Conservation (phyloP, 2,888 invertebrate genomes). For the Clistopyga incitator region DNA sequence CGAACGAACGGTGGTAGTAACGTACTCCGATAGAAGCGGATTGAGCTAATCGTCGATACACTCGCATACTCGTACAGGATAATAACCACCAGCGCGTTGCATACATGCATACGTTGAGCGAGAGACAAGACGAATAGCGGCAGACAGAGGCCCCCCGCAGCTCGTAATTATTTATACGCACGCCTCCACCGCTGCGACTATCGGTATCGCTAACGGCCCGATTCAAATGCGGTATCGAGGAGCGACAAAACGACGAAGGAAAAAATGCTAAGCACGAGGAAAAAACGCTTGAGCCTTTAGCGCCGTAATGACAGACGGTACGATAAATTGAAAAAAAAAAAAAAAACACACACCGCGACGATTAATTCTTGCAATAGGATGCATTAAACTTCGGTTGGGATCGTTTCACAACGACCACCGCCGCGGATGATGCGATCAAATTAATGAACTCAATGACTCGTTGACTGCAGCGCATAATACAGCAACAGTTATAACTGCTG, state of each 20-base stretch:
- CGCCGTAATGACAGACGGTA: slow-evolving; percentile 11
- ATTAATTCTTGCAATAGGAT: slow-evolving; percentile 42
- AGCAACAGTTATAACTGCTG: slow-evolving; percentile 35
- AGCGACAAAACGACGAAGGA: slow-evolving; percentile 30
- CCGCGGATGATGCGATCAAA: slow-evolving; percentile 37
- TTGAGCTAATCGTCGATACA: slow-evolving; percentile 7
- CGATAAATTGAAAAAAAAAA: slow-evolving; percentile 22
- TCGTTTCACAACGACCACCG: slow-evolving; percentile 13
- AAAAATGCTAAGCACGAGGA: slow-evolving; percentile 21
- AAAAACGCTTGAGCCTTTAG: slow-evolving; percentile 31
- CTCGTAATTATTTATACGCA: slow-evolving; percentile 39
- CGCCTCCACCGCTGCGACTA: slow-evolving; percentile 45
- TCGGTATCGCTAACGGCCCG: slow-evolving; percentile 61
- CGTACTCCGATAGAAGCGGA: slow-evolving; percentile 24
- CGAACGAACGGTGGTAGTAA: slow-evolving; percentile 26
- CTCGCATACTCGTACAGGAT: neutral
- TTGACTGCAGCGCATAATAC: slow-evolving; percentile 15
- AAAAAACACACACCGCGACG: too few relatives aligned
- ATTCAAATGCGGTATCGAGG: slow-evolving; percentile 53
- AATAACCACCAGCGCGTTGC: neutral
- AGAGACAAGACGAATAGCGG: slow-evolving; percentile 26
- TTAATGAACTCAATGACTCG: slow-evolving; percentile 46
- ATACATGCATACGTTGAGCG: slow-evolving; percentile 1
- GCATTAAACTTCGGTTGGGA: slow-evolving; percentile 36
- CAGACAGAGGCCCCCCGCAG: slow-evolving; percentile 20